Base-by-base conservation (phyloP, 2,797 vertebrate genomes). In the Acanthornis magna region DNA sequence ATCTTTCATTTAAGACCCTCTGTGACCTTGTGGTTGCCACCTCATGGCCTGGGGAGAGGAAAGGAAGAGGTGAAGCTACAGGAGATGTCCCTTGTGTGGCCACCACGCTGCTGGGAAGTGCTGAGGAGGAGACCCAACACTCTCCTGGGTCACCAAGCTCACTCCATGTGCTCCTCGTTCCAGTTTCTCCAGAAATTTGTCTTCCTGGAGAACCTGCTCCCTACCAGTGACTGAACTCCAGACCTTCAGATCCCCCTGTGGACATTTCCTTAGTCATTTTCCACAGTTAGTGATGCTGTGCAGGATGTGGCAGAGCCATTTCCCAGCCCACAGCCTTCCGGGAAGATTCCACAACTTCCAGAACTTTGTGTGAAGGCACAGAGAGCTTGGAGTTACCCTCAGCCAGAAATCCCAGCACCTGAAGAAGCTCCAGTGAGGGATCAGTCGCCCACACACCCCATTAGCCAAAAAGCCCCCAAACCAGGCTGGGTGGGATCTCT, bases 151-250 rank as follows among this genome's bases (percentile, higher is more conserved):
- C 55, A 66, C 13, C 30, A 70, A 36, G 2, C 16, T 67, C 3
- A 0, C 3, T 80, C 57, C 55, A 22, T 0, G 7, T 55, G 34
- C 26, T 53, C 32, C 42, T 70, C 4, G 1, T 21, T 26, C 16
- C 25, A 11, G 4, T 32, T 63, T 65, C 45, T 77, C 61, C 77
- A 74, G n/a, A 60, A 13, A 43, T 79, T 70, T 12, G 12, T 21
- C 22, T 53, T 57, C 27, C 55, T 55, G 61, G 51, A 66, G 40
- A 70, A 10, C 11, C 45, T 5, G 0, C 42, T 61, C 51, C 48
- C 29, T 11, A 8, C 21, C 17, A 40, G 51, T 0, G 1, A 4
- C 38, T 38, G 20, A 67, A 4, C 23, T 57, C 30, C 2, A 4
- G 26, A 26, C 16, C 4, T 11, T 17, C 47, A 55, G 27, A 58